Evolutionary conservation across 1,140 invertebrate genomes (phyloP).

Genomic region (Rhynchophorus ferrugineus): DNA sequence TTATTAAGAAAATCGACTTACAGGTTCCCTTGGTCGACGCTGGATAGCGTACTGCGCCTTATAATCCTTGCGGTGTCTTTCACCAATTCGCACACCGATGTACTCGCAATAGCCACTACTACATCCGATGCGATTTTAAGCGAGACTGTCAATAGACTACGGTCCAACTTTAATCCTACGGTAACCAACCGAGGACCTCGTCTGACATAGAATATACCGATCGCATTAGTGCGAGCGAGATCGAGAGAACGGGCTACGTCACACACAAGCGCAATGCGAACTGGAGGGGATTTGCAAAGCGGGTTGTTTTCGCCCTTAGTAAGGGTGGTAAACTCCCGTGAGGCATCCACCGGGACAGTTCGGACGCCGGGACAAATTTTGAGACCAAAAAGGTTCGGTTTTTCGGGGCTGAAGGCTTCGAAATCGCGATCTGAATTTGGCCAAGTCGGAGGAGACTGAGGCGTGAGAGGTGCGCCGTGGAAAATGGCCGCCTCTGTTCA

Average conservation of each 20-base stretch:
- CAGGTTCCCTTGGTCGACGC: neutral
- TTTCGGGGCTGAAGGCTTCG: constrained; percentile 11
- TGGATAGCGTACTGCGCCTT: constrained; percentile 5
- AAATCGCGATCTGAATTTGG: constrained; percentile 18
- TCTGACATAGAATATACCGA: constrained; percentile 16
- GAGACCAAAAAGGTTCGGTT: constrained; percentile 19
- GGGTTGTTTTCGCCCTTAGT: constrained; percentile 22
- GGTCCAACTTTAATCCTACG: constrained; percentile 30
- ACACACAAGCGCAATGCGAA: constrained; percentile 28
- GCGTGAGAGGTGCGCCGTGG: constrained; percentile 24
- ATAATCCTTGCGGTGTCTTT: constrained; percentile 17
- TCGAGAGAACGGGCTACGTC: constrained; percentile 24
- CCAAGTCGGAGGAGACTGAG: constrained; percentile 28
- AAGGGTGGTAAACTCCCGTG: constrained; percentile 4
- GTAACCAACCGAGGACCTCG: constrained; percentile 33
- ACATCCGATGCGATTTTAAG: constrained; percentile 5
- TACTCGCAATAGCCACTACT: neutral
- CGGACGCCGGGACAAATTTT: constrained; percentile 15
- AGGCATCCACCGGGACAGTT: neutral
- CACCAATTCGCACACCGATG: constrained; percentile 14
- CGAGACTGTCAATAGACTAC: constrained; percentile 8
- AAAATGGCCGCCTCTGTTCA: constrained; percentile 29
- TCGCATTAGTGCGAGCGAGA: constrained; percentile 15
- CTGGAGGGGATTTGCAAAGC: constrained; percentile 21
- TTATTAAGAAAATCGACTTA: neutral